phyloP scores from a whole-genome alignment of 2,797 vertebrate species.

The Dipus sagitta region DNA sequence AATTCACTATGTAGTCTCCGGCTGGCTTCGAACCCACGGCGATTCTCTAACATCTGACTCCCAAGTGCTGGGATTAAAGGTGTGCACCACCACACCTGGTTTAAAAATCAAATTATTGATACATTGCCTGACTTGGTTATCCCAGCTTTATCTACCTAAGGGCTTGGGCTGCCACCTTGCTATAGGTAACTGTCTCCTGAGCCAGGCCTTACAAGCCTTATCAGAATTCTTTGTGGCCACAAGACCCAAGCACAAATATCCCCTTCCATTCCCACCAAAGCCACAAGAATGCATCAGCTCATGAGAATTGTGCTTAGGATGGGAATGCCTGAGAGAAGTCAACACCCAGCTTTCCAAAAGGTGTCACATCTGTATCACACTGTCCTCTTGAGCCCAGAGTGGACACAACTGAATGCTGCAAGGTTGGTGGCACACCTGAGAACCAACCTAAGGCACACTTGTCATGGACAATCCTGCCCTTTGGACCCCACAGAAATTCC shows the following conservation, averaged over 20 bases:
- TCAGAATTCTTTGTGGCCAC: background rate
- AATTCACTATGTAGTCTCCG: too few species aligned
- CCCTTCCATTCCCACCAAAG: background rate
- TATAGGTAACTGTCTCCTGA: background rate
- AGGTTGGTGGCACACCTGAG: background rate
- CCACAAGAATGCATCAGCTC: background rate
- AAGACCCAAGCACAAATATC: background rate
- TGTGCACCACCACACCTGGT: too few species aligned
- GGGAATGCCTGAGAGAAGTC: background rate
- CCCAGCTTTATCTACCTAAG: background rate
- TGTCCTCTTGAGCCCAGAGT: background rate
- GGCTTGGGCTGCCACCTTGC: background rate
- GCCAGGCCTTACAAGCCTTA: accelerated
- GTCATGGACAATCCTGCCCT: accelerated
- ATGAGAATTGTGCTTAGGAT: accelerated
- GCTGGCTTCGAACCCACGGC: too few species aligned
- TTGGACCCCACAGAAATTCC: background rate
- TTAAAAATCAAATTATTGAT: background rate
- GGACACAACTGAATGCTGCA: background rate
- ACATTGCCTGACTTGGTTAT: background rate
- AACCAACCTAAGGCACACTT: background rate
- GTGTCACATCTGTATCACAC: background rate
- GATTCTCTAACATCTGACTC: too few species aligned
- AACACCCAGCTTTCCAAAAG: background rate
- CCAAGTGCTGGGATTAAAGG: too few species aligned